Evolutionary conservation across 2,888 invertebrate genomes (phyloP).

Genomic region (Mythimna lalbum): DNA sequence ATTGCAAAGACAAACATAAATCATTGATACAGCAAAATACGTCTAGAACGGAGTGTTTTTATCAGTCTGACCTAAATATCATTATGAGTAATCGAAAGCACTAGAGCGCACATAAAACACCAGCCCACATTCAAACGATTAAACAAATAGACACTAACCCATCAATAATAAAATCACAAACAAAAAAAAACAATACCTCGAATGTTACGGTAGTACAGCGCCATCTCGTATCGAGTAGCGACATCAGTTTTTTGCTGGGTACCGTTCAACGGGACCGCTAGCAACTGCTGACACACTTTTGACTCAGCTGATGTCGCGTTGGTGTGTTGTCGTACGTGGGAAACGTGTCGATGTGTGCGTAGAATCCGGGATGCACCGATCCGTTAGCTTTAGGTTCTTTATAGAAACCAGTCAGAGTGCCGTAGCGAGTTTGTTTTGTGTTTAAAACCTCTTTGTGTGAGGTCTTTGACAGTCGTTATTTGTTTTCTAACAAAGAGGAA

Average conservation of each 20-base stretch:
- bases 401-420: constrained; percentile 72
- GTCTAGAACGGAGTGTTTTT: constrained; percentile 57
- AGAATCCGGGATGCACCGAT: constrained; percentile 79
- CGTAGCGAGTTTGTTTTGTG: constrained; percentile 66
- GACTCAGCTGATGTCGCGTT: constrained; percentile 82
- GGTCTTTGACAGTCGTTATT: constrained; percentile 64
- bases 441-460: constrained; percentile 63
- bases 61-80: constrained; percentile 70
- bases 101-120: constrained; percentile 54
- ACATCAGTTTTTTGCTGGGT: constrained; percentile 70
- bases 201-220: constrained; percentile 68
- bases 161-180: constrained; percentile 26
- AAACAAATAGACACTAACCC: constrained; percentile 21
- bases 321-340: constrained; percentile 72
- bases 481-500: constrained; percentile 48
- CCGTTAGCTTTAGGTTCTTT: constrained; percentile 78
- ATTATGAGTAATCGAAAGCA: constrained; percentile 63
- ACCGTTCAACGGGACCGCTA: constrained; percentile 83
- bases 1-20: constrained; percentile 39
- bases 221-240: constrained; percentile 84
- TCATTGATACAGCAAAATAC: constrained; percentile 50
- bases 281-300: constrained; percentile 85
- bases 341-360: constrained; percentile 73
- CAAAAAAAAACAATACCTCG: constrained; percentile 15
- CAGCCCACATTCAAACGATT: constrained; percentile 48